A percentile compares a stretch with the other conserved stretches of the same genome.
phyloP scores from a whole-genome alignment of 1,140 invertebrate species.

The Teleogryllus occipitalis region DNA sequence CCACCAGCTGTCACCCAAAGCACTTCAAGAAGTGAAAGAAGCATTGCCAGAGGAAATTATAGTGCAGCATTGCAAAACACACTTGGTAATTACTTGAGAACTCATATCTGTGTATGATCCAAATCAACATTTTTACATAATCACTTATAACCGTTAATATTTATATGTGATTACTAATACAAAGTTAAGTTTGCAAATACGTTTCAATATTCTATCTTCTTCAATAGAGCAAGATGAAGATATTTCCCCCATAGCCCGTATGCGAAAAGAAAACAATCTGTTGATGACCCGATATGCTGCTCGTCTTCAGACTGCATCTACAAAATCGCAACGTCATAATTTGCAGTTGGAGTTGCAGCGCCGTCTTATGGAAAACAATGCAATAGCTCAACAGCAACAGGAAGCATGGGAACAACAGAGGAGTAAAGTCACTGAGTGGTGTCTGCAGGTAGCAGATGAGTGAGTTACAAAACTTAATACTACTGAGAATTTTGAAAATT shows the following conservation, averaged over 20 bases:
- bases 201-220: not conserved
- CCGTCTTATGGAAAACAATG: slow-evolving; percentile 24
- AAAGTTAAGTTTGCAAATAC: not conserved
- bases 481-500: too few species aligned
- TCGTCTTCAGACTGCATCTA: slow-evolving; percentile 19
- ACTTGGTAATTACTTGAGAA: too few species aligned
- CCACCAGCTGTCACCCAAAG: too few species aligned
- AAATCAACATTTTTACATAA: too few species aligned
- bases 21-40: too few species aligned
- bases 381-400: slow-evolving; percentile 21
- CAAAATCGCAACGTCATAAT: slow-evolving; percentile 22
- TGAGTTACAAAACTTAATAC: not conserved
- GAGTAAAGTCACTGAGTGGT: slow-evolving; percentile 18
- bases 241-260: slow-evolving; percentile 10
- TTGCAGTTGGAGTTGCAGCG: slow-evolving; percentile 25
- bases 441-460: slow-evolving; percentile 22
- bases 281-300: slow-evolving; percentile 22
- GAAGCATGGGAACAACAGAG: slow-evolving; percentile 15
- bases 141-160: not conserved
- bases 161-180: not conserved
- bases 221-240: not conserved
- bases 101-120: too few species aligned
- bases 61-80: too few species aligned
- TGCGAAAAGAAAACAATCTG: slow-evolving; percentile 14
- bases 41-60: too few species aligned